Conservation (phyloP, 2,888 invertebrate genomes). For the Melipona beecheii region DNA sequence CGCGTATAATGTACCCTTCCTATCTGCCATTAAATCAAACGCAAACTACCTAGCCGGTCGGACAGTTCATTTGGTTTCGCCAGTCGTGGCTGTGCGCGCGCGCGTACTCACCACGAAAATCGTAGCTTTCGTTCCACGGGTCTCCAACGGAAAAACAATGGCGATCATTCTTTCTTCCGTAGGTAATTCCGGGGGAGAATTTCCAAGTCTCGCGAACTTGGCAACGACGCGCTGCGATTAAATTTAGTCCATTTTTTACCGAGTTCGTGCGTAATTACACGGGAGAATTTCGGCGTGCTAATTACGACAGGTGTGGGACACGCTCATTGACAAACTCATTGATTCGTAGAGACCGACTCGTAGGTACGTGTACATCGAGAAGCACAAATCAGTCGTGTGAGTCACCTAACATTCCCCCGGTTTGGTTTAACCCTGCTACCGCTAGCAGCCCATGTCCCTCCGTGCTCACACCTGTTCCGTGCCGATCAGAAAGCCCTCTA, state of each 20-base stretch:
- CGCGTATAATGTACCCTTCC: conserved; percentile 60
- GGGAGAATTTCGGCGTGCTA: not conserved
- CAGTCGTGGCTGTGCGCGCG: not conserved
- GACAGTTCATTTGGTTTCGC: conserved; percentile 47
- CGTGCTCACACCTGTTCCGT: conserved; percentile 36
- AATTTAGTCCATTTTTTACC: not conserved
- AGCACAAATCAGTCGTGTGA: not conserved
- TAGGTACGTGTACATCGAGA: not conserved
- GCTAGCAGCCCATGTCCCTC: not conserved
- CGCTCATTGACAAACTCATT: not conserved
- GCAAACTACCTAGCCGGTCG: conserved; percentile 51
- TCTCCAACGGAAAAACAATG: not conserved
- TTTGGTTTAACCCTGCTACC: conserved; percentile 19
- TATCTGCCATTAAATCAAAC: conserved; percentile 66
- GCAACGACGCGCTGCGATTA: not conserved
- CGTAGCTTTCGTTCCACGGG: not conserved
- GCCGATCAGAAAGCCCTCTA: not conserved
- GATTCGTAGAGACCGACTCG: no score
- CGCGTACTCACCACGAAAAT: not conserved
- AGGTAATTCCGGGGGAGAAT: not conserved
- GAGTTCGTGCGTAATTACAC: not conserved
- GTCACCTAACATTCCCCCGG: conserved; percentile 15
- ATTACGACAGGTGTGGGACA: not conserved
- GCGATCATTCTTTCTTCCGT: not conserved
- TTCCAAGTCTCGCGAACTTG: not conserved